phyloP scores from a whole-genome alignment of 2,888 invertebrate genomes.

The Drosophila subsilvestris region DNA sequence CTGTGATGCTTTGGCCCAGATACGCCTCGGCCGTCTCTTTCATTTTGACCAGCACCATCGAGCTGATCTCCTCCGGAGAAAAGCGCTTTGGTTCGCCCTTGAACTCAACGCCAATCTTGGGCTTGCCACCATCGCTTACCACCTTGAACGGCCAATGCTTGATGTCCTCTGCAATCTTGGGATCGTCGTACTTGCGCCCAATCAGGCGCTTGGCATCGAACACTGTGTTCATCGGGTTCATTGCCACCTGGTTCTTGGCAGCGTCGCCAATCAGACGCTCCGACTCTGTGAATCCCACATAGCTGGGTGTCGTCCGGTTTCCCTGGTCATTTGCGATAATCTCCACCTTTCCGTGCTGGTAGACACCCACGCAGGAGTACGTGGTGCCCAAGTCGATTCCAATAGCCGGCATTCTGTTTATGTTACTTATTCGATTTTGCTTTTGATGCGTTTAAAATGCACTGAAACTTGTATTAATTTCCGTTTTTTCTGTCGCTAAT shows the following conservation, averaged over 20 bases:
- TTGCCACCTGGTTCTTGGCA: conserved; percentile 93
- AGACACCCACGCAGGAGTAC: conserved; percentile 93
- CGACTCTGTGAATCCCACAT: conserved; percentile 92
- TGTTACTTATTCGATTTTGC: background rate
- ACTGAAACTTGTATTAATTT: background rate
- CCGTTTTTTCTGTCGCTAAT: background rate
- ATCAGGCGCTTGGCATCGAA: conserved; percentile 98
- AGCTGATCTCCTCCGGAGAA: conserved; percentile 95
- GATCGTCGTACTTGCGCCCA: conserved; percentile 94
- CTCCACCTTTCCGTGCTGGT: conserved; percentile 88
- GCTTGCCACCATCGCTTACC: conserved; percentile 90
- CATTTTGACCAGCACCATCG: conserved; percentile 97
- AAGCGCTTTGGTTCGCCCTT: conserved; percentile 95
- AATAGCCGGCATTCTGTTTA: conserved; percentile 85
- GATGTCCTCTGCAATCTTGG: conserved; percentile 95
- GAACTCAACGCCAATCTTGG: conserved; percentile 92
- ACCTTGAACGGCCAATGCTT: conserved; percentile 98
- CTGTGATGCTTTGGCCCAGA: conserved; percentile 91
- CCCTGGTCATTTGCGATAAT: conserved; percentile 91
- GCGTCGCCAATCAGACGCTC: conserved; percentile 90
- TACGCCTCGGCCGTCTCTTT: conserved; percentile 96
- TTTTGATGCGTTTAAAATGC: background rate
- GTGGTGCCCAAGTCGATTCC: conserved; percentile 85
- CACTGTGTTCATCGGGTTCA: conserved; percentile 95
- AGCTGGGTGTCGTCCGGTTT: conserved; percentile 83